These are phyloP conservation scores for Speoplatyrhinus poulsoni DNA, from an alignment of 2,113 vertebrate genomes.

Conservation along the genomic window DNA sequence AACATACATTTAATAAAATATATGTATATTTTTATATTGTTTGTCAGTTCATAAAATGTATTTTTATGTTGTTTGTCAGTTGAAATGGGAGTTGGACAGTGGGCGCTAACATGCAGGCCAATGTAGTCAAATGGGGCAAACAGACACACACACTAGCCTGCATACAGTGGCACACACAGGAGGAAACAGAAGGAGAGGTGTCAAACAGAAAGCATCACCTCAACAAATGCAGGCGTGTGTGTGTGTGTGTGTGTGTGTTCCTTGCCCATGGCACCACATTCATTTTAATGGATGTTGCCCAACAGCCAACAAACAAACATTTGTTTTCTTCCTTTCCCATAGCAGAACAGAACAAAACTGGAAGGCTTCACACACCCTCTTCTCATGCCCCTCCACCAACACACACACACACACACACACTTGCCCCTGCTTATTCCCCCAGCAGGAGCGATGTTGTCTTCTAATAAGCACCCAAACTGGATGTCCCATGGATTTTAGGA, in stretches of 20 bases:
- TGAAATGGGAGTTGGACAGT: neutral
- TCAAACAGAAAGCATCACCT: neutral
- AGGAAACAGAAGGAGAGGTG: neutral
- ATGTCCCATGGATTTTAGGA: conserved; percentile 62
- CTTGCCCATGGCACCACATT: conserved; percentile 42
- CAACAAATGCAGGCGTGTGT: conserved; percentile 5
- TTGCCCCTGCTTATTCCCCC: conserved; percentile 66
- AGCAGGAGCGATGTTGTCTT: conserved; percentile 73
- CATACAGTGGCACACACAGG: conserved; percentile 1
- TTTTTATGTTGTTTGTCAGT: no score
- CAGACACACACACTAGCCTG: conserved; percentile 2
- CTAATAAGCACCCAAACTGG: conserved; percentile 63
- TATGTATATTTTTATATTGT: no score
- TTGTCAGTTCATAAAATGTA: no score
- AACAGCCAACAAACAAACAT: conserved; percentile 60
- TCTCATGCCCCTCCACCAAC: conserved; percentile 19
- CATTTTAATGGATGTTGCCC: conserved; percentile 55
- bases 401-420: conserved; percentile 31
- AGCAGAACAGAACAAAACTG: conserved; percentile 36
- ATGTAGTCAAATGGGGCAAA: neutral
- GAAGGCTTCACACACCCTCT: conserved; percentile 45
- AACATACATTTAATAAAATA: no score
- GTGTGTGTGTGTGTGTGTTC: conserved; percentile 1
- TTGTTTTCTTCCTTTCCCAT: conserved; percentile 59
- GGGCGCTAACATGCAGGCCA: neutral